These are phyloP conservation scores for Tetranychus piercei DNA, from an alignment of 2,888 invertebrate genomes.

Conservation along the genomic window DNA sequence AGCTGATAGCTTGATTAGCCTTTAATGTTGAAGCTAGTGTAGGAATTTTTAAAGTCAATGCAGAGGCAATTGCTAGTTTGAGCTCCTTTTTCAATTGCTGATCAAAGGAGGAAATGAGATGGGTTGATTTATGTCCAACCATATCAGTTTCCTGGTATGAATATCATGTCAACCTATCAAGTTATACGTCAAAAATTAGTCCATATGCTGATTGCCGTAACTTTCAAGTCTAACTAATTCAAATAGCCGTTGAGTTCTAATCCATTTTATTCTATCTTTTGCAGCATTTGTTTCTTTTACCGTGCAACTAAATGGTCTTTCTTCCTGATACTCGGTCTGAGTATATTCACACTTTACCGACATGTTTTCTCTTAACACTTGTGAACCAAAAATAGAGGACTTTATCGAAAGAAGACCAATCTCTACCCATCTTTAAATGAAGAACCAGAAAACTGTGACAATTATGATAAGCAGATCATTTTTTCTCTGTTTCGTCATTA, in stretches of 20 bases:
- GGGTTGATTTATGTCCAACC: not conserved
- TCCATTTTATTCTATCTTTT: not conserved
- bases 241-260: not conserved
- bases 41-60: no score
- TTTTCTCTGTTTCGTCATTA: no score
- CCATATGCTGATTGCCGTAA: not conserved
- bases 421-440: no score
- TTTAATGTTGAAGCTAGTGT: no score
- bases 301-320: not conserved
- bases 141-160: not conserved
- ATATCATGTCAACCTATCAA: not conserved
- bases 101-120: not conserved
- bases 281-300: not conserved
- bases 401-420: no score
- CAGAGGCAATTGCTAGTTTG: no score
- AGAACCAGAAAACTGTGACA: no score
- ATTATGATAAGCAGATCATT: no score
- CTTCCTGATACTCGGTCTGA: not conserved
- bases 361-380: not conserved
- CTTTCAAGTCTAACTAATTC: not conserved
- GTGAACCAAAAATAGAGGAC: not conserved
- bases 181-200: not conserved
- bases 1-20: no score
- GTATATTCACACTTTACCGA: not conserved
- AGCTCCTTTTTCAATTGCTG: no score